Base-by-base conservation (phyloP, 2,797 vertebrate species). In the Yasuhikotakia modesta region DNA sequence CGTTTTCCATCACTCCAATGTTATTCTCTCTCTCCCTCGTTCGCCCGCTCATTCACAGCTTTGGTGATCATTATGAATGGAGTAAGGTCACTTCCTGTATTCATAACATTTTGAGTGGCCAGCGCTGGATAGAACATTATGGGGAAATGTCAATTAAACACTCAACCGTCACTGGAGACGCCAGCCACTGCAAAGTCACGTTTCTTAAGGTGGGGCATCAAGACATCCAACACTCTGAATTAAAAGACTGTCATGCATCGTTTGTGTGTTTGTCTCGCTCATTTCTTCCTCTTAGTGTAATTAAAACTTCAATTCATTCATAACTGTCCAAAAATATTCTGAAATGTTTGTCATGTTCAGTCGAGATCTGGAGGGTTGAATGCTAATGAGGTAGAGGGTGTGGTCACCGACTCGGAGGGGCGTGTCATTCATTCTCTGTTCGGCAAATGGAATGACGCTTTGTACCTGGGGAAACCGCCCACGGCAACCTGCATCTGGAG, bases 31-130 rank as follows among this genome's bases (percentile, higher is more conserved):
- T 76, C 10, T 71, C 21, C 24, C n/a, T 68, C 12, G 13, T 1
- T 73, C 60, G 70, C 48, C 11, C 4, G 6, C n/a, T 60, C 19
- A 19, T 74, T 13, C 70, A 17, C 82, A 97, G n/a, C n/a, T n/a
- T n/a, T n/a, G n/a, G n/a, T n/a, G n/a, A n/a, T n/a, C n/a, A n/a
- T n/a, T n/a, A n/a, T 76, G 95, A 95, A 69, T 97, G 97, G 96
- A 99, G 96, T 91, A 98, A 99, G 86, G 96, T 99, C 83, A 99
- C 97, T 0, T 99, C 98, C 73, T 99, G 98, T 83, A 96, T 99
- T 87, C 98, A 99, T 85, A 99, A 99, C 89, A 97, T 99, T 86
- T 86, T 99, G 82, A 99, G 96, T 1, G 97, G 97, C 1, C 95
- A 98, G 88, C 94, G 96, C 68, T 99, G 97, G 97, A 96, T 99